Evolutionary conservation across 2,888 invertebrate species (phyloP).

Genomic region (Sialis fuliginosa): DNA sequence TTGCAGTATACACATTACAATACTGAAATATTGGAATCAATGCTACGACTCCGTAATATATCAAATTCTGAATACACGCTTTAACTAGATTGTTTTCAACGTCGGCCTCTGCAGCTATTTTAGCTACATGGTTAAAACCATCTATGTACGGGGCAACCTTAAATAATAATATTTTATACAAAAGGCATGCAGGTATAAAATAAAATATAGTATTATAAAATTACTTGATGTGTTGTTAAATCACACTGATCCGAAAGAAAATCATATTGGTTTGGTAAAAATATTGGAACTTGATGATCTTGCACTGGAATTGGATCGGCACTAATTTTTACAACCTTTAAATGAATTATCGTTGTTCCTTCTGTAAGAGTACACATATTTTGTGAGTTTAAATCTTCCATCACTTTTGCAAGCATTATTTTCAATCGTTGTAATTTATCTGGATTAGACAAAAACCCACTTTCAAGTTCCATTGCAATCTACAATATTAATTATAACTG

Average conservation of each 20-base stretch:
- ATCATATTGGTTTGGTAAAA: constrained; percentile 42
- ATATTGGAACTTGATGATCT: constrained; percentile 82
- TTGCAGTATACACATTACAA: constrained; percentile 44
- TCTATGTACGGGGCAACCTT: constrained; percentile 74
- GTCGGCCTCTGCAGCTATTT: constrained; percentile 77
- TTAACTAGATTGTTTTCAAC: constrained; percentile 89
- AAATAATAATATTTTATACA: constrained; percentile 11
- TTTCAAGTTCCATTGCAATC: constrained; percentile 76
- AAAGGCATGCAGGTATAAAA: not conserved
- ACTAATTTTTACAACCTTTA: constrained; percentile 71
- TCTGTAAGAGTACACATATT: constrained; percentile 34
- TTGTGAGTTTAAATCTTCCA: constrained; percentile 64
- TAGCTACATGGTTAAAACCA: constrained; percentile 80
- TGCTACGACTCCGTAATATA: constrained; percentile 52
- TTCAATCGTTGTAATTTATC: constrained; percentile 50
- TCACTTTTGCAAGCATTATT: constrained; percentile 58
- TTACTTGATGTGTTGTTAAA: constrained; percentile 79
- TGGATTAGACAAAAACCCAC: constrained; percentile 56
- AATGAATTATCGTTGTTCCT: constrained; percentile 72
- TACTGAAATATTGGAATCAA: constrained; percentile 45
- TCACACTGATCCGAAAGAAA: constrained; percentile 71
- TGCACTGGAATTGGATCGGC: constrained; percentile 65
- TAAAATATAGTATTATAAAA: not conserved
- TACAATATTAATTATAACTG: constrained; percentile 16
- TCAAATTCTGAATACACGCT: constrained; percentile 81